These are phyloP conservation scores for Notarius lentiginosus DNA, from an alignment of 2,113 vertebrate genomes.

Conservation along the genomic window DNA sequence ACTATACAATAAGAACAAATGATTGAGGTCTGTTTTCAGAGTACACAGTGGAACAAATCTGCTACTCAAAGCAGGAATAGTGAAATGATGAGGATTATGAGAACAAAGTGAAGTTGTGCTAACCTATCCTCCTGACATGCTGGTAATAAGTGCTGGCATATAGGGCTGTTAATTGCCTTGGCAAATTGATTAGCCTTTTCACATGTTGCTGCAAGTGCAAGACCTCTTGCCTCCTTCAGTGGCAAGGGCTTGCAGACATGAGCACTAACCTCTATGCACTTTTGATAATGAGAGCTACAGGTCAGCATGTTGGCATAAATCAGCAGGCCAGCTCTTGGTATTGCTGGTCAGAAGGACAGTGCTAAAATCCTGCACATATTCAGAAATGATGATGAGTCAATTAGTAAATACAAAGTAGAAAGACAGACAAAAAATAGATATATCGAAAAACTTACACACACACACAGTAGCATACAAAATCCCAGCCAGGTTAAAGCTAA, in stretches of 20 bases:
- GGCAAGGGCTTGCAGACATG: slow-evolving; percentile 8
- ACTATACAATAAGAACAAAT: slow-evolving; percentile 1
- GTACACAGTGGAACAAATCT: slow-evolving; percentile 37
- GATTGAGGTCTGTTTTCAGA: slow-evolving; percentile 14
- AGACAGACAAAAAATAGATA: neutral
- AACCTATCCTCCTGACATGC: slow-evolving; percentile 25
- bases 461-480: too few species aligned
- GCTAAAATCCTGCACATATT: neutral
- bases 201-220: slow-evolving; percentile 29
- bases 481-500: too few species aligned
- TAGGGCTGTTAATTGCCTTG: slow-evolving; percentile 31
- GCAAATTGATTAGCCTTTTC: slow-evolving; percentile 42
- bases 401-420: neutral
- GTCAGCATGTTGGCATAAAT: slow-evolving; percentile 10
- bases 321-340: slow-evolving; percentile 12
- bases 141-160: slow-evolving; percentile 38
- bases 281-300: slow-evolving; percentile 32
- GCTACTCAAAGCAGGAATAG: neutral
- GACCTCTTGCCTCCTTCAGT: slow-evolving; percentile 16
- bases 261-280: slow-evolving; percentile 26
- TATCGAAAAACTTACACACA: neutral
- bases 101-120: slow-evolving; percentile 36
- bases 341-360: neutral
- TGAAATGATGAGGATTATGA: slow-evolving; percentile 15
- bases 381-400: neutral